A percentile compares a stretch with the other conserved stretches of the same genome.
Evolutionary conservation across 2,888 invertebrate genomes (phyloP).

Genomic region (Bombyx huttoni): DNA sequence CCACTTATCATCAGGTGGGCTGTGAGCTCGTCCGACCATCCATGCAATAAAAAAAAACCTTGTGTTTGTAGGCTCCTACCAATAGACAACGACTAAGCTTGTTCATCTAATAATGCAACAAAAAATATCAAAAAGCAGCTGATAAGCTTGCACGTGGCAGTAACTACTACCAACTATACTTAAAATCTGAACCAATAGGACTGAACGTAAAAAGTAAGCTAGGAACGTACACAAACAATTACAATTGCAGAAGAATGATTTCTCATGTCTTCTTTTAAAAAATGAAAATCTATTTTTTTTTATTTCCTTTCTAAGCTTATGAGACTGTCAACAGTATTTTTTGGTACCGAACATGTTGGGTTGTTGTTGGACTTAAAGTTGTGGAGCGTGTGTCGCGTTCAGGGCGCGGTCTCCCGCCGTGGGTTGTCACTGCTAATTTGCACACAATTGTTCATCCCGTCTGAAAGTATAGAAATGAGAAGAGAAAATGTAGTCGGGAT

Average conservation of each 20-base stretch:
- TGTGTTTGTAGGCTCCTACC: no score
- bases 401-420: constrained; percentile 33
- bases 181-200: no score
- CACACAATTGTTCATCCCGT: constrained; percentile 62
- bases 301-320: background rate
- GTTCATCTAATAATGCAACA: no score
- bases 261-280: background rate
- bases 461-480: constrained; percentile 58
- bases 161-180: no score
- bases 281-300: background rate
- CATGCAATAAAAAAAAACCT: no score
- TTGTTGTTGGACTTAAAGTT: background rate
- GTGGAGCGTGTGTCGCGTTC: constrained; percentile 25
- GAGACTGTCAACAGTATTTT: background rate
- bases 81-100: no score
- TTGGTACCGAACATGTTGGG: background rate
- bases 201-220: no score
- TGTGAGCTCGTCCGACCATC: no score
- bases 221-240: no score
- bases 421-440: constrained; percentile 63
- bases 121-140: no score
- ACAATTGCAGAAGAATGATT: background rate
- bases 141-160: no score
- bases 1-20: no score
- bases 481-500: constrained; percentile 42